Percentiles rank a stretch among this genome's conserved stretches.
phyloP scores from a whole-genome alignment of 2,888 invertebrate genomes.

The Latrodectus elegans region DNA sequence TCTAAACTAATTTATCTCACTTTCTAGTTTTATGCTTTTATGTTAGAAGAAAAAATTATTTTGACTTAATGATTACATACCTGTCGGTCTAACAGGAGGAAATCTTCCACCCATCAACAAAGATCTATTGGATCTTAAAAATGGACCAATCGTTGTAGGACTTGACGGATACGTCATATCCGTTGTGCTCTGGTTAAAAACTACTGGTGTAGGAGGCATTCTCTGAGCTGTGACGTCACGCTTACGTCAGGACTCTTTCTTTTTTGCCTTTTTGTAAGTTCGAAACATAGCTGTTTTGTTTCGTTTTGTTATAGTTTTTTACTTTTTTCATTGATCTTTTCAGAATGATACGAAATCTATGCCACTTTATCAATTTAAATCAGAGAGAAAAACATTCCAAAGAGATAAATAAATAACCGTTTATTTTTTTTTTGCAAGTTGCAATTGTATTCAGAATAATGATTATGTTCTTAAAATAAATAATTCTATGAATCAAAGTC shows the following conservation, averaged over 20 bases:
- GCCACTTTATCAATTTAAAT: not conserved
- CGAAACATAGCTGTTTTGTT: conserved; percentile 44
- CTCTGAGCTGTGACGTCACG: not conserved
- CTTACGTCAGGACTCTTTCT: conserved; percentile 40
- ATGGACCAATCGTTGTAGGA: not conserved
- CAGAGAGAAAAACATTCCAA: no score
- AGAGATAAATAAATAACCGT: no score
- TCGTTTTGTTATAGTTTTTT: not conserved
- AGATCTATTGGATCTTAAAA: not conserved
- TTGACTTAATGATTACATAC: not conserved
- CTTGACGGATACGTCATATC: not conserved
- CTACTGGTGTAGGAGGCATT: not conserved
- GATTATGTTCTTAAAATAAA: no score
- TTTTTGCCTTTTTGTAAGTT: conserved; percentile 60
- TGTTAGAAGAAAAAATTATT: not conserved
- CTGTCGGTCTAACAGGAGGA: not conserved
- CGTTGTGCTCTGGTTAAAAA: not conserved
- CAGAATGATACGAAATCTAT: not conserved
- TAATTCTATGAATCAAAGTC: not conserved
- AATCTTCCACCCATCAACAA: not conserved
- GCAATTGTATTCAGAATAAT: no score
- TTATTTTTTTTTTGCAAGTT: no score
- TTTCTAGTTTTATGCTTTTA: not conserved
- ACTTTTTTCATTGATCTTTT: not conserved
- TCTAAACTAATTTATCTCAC: no score